Percentiles rank a stretch among this genome's conserved stretches.
Evolutionary conservation across 2,797 vertebrate species (phyloP).

Genomic region (Onychomys leucogaster): DNA sequence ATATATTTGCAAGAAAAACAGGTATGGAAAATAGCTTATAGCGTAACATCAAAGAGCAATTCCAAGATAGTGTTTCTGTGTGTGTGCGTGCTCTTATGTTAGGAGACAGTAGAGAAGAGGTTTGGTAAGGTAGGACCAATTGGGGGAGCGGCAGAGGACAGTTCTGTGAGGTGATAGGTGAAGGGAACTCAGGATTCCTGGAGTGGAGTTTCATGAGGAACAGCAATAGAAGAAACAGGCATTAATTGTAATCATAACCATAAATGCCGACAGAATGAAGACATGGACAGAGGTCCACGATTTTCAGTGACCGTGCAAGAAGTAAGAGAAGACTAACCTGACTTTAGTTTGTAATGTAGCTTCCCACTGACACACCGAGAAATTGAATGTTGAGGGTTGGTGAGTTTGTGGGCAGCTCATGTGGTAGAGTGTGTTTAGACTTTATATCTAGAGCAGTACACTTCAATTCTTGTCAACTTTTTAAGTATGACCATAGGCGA

Average conservation of each 20-base stretch:
- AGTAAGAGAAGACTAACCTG: background rate
- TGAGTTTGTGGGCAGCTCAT: background rate
- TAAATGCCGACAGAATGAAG: background rate
- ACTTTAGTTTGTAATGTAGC: background rate
- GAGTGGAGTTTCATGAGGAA: conserved; percentile 13
- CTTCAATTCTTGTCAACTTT: background rate
- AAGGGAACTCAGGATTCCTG: background rate
- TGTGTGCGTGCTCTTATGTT: background rate
- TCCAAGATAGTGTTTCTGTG: background rate
- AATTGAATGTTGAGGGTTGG: background rate
- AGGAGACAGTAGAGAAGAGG: background rate
- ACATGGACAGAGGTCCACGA: background rate
- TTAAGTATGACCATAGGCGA: background rate
- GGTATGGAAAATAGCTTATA: background rate
- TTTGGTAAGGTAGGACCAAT: background rate
- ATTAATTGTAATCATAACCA: background rate
- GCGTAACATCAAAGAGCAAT: conserved; percentile 40
- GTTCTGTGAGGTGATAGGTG: background rate
- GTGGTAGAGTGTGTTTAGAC: background rate
- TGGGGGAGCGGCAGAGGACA: background rate
- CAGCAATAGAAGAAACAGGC: background rate
- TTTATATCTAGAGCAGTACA: background rate
- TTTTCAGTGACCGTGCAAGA: background rate
- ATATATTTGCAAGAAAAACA: conserved; percentile 33
- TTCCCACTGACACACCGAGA: background rate